Percentiles rank a stretch among this genome's conserved stretches.
Conservation (phyloP, 1,140 invertebrate species). For the Heliconius congener region DNA sequence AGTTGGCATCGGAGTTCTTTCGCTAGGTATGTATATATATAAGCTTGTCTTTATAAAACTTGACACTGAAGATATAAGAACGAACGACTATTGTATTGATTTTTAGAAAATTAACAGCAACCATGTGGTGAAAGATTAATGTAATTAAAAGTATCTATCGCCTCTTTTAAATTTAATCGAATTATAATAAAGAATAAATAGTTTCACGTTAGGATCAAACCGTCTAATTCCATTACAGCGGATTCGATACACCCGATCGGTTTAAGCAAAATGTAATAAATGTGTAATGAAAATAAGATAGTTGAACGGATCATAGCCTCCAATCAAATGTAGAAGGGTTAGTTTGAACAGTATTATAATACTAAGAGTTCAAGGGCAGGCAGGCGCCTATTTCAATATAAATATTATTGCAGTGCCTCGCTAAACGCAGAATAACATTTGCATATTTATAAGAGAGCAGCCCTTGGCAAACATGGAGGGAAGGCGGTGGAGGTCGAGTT, state of each 20-base stretch:
- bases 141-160: neutral
- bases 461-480: constrained; percentile 68
- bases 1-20: too few relatives aligned
- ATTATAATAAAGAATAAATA: constrained; percentile 1
- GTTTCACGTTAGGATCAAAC: neutral
- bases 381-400: constrained; percentile 71
- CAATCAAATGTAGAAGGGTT: constrained; percentile 61
- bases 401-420: constrained; percentile 74
- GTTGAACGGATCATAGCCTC: constrained; percentile 49
- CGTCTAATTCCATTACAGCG: neutral
- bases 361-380: constrained; percentile 69
- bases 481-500: constrained; percentile 54
- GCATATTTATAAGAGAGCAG: constrained; percentile 73
- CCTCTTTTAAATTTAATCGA: neutral
- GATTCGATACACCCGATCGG: neutral
- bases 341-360: constrained; percentile 70
- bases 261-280: constrained; percentile 12
- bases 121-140: neutral
- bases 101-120: neutral
- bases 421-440: constrained; percentile 75
- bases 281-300: constrained; percentile 23
- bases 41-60: too few relatives aligned
- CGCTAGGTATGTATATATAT: too few relatives aligned
- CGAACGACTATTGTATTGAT: neutral
- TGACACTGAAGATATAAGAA: neutral